Evolutionary conservation across 1,140 invertebrate genomes (phyloP), one percentile per base, ranked within the genome.

Genomic region (Procambarus clarkii): DNA sequence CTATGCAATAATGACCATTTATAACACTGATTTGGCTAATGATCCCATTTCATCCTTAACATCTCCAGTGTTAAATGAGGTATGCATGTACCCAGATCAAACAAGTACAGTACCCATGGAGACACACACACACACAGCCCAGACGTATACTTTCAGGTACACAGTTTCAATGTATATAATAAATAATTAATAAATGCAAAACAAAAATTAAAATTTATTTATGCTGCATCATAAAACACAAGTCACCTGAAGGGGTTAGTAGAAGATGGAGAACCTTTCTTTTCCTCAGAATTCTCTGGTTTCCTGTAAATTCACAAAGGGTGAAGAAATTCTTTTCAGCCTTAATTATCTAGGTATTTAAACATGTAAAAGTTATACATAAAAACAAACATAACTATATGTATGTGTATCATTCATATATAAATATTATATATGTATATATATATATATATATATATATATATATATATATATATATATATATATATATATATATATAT

Each of bases 181-280:
- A 64, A 18, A 13, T 64, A 64, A 64, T 0, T 2, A 21, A 64
- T 15, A 64, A 64, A 64, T 64, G 60, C 18, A 64, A 64, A 64
- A 34, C 34, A 34, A 34, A 18, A 64, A 64, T 21, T 64, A 2
- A 21, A 64, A 64, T 18, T 58, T 58, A 21, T 5, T 4, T 64
- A 64, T 13, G 60, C 15, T 64, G 60, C 18, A 18, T 4, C 18
- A 18, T 64, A 64, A 64, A 64, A 18, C 60, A 64, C 13, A 21
- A 64, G 60, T 64, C 79, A 88, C 86, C 86, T 88, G 86, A 88
- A 88, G 46, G 86, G 86, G 64, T 88, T 88, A 80, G 86, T 88
- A 24, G 86, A 13, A 69, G 77, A 46, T 24, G 50, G 86, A n/a
- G 86, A 88, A 80, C 81, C 86, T 64, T 87, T 87, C 86, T 79